Conservation (phyloP, 2,888 invertebrate species). For the Therioaphis trifolii region DNA sequence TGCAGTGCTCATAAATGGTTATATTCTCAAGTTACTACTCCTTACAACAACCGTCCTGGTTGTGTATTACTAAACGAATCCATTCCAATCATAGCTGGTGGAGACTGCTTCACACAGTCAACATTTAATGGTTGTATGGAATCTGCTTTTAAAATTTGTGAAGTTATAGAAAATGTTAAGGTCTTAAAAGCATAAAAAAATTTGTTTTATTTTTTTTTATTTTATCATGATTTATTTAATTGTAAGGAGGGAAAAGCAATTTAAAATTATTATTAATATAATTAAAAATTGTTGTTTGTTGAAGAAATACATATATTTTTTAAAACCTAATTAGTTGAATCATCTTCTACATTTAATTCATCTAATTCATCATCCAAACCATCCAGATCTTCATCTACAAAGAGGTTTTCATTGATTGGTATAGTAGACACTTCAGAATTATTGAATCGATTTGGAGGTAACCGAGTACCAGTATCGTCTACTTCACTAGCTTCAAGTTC, state of each 20-base stretch:
- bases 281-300: conserved; percentile 33
- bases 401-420: conserved; percentile 93
- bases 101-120: conserved; percentile 62
- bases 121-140: conserved; percentile 64
- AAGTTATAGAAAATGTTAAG: conserved; percentile 44
- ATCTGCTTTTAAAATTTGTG: conserved; percentile 50
- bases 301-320: not conserved
- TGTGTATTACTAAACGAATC: conserved; percentile 50
- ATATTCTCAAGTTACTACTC: conserved; percentile 61
- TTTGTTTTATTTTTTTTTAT: conserved; percentile 32
- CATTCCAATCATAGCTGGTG: conserved; percentile 62
- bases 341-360: conserved; percentile 69
- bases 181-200: conserved; percentile 8
- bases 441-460: conserved; percentile 73
- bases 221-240: conserved; percentile 32
- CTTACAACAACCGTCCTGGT: conserved; percentile 47
- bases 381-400: conserved; percentile 82
- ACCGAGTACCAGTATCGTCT: conserved; percentile 68
- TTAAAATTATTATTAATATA: conserved; percentile 15
- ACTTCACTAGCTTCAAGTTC: conserved; percentile 66
- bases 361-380: conserved; percentile 84
- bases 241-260: not conserved
- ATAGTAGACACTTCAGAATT: conserved; percentile 74
- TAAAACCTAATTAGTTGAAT: conserved; percentile 38
- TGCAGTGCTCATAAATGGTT: conserved; percentile 62